Conservation (phyloP, 1,140 invertebrate species). For the Triops cancriformis region DNA sequence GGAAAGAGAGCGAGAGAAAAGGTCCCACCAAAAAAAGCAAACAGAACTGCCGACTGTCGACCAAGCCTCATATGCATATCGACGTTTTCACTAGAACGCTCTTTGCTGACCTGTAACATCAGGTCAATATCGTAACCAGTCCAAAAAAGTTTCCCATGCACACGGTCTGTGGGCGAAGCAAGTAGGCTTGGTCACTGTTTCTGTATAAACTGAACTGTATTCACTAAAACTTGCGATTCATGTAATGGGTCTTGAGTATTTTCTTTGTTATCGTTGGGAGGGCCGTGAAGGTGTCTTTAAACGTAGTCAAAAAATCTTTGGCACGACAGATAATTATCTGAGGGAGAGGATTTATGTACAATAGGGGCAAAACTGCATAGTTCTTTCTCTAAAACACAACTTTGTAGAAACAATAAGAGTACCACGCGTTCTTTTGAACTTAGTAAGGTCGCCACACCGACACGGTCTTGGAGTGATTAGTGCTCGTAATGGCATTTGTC, state of each 20-base stretch:
- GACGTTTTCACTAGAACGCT: conserved; percentile 13
- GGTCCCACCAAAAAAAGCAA: background rate
- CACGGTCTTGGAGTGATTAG: background rate
- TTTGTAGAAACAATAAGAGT: no score
- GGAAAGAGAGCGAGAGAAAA: background rate
- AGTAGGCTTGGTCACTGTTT: background rate
- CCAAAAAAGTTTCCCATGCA: background rate
- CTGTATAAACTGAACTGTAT: background rate
- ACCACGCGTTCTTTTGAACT: background rate
- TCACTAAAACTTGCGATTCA: background rate
- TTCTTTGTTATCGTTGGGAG: no score
- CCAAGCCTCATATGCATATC: background rate
- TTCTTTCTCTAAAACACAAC: background rate
- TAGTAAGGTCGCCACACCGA: background rate
- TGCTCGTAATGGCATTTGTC: background rate
- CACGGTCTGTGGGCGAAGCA: background rate
- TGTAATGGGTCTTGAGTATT: no score
- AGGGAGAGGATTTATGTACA: background rate
- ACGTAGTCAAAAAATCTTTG: background rate
- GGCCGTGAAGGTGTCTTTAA: no score
- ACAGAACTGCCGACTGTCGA: conserved; percentile 5
- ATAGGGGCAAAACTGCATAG: background rate
- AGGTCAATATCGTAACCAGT: background rate
- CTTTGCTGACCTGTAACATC: conserved; percentile 10
- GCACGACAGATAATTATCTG: background rate